A percentile compares a stretch with the other conserved stretches of the same genome.
These are phyloP conservation scores for Caenorhabditis sulstoni DNA, from an alignment of 2,888 invertebrate species.

Conservation along the genomic window DNA sequence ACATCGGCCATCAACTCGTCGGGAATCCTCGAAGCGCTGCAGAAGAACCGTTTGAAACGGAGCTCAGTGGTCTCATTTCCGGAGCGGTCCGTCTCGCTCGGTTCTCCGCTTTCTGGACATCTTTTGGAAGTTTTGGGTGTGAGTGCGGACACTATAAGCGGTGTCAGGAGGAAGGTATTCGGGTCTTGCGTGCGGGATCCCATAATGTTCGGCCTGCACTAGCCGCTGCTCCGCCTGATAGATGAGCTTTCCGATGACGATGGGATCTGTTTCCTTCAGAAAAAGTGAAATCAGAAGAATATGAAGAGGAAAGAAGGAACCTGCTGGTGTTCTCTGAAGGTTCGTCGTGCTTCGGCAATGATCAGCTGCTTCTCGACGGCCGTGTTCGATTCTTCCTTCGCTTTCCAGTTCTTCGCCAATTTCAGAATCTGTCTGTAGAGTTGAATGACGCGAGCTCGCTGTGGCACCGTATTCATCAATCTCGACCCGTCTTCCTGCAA, in stretches of 20 bases:
- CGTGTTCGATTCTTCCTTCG: too few species aligned
- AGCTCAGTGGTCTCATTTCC: conserved; percentile 15
- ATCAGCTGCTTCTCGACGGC: conserved; percentile 20
- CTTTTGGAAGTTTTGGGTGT: conserved; percentile 55
- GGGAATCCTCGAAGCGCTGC: conserved; percentile 56
- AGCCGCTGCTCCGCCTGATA: conserved; percentile 70
- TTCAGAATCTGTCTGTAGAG: too few species aligned
- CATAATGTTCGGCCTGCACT: conserved; percentile 75
- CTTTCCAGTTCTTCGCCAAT: too few species aligned
- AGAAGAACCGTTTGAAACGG: conserved; percentile 34
- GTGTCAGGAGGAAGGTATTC: conserved; percentile 75
- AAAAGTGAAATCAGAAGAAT: neutral
- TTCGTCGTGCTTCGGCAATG: conserved; percentile 63
- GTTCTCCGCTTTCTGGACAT: conserved; percentile 59
- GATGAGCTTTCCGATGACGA: conserved; percentile 68
- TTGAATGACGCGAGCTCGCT: too few species aligned
- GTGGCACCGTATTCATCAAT: too few species aligned
- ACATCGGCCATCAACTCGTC: conserved; percentile 15
- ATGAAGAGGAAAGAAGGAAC: conserved; percentile 47
- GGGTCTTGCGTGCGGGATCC: conserved; percentile 75
- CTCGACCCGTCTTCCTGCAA: too few species aligned
- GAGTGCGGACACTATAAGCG: conserved; percentile 68
- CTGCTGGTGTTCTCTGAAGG: conserved; percentile 68
- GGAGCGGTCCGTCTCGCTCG: conserved; percentile 42
- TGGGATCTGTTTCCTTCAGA: conserved; percentile 59